phyloP scores from a whole-genome alignment of 2,797 vertebrate genomes.

The Dallia pectoralis region DNA sequence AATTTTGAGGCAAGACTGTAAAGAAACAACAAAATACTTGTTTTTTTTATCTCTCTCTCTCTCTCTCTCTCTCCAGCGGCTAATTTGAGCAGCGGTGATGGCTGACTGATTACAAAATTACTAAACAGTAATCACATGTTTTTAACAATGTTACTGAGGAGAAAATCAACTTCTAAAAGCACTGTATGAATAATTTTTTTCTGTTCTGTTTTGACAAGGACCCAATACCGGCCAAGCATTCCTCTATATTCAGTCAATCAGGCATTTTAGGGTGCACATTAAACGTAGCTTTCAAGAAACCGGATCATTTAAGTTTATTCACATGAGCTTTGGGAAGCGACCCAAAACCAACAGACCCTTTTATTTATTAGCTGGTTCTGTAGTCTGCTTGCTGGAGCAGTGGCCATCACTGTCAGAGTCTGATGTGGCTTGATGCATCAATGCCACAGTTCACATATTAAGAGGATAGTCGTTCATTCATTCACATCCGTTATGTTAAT shows the following conservation, averaged over 20 bases:
- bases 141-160: too few relatives aligned
- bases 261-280: not conserved
- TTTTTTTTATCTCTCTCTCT: too few relatives aligned
- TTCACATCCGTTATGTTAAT: constrained; percentile 22
- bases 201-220: not conserved
- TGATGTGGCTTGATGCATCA: constrained; percentile 26
- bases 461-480: constrained; percentile 22
- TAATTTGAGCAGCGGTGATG: too few relatives aligned
- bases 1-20: too few relatives aligned
- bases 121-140: too few relatives aligned
- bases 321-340: not conserved
- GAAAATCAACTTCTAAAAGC: too few relatives aligned
- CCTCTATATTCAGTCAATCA: not conserved
- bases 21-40: too few relatives aligned
- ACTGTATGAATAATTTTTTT: not conserved
- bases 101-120: too few relatives aligned
- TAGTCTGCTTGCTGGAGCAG: not conserved
- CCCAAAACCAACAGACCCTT: not conserved
- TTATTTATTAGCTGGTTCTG: constrained; percentile 2
- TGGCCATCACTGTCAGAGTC: constrained; percentile 8
- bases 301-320: not conserved
- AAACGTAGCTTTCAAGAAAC: not conserved
- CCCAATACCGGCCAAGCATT: not conserved
- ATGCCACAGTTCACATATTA: constrained; percentile 27
- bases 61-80: too few relatives aligned